Base-by-base conservation (phyloP, 2,113 vertebrate genomes). In the Acinonyx jubatus region DNA sequence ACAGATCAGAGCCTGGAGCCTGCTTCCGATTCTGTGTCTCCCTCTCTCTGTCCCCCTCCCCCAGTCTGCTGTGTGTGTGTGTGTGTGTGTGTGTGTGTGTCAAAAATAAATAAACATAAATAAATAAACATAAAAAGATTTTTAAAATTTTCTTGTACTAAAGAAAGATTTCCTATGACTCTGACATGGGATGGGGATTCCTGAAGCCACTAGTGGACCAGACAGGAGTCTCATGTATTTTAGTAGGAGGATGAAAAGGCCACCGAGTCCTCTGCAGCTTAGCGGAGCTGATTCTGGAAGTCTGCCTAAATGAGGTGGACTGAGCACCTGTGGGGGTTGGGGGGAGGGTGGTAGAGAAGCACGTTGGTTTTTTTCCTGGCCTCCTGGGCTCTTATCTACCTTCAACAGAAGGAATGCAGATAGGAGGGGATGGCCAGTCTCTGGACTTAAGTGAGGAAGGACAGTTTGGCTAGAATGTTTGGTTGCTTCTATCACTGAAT, bases 271-370 rank as follows among this genome's bases (percentile, higher is more conserved):
- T 4, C 8, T 74, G 52, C 6, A 36, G 36, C 25, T 29, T 14
- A 21, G 5, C 0, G 19, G n/a, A 57, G 13, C 68, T 74, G 74
- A 18, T 9, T 29, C 79, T 71, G 33, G 68, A 61, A 61, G 27
- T 33, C 16, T 61, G 61, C 61, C 31, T 18, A 4, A 79, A 6
- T 25, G 36, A 48, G 19, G 31, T 50, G 21, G 31, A n/a, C 61
- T 1, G 8, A 27, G 31, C 7, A 16, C 25, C 8, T 25, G 52
- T 38, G 9, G 5, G 10, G 1, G 45, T 45, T 1, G 3, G 25
- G 41, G 25, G 11, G 38, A 7, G 6, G 21, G 57, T 61, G 55
- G 3, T 41, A 11, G 16, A 84, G 18, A n/a, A 8, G 18, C 3
- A 8, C 8, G 7, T 9, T 45, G 31, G 25, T 11, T 50, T 73